Percentiles rank a stretch among this genome's conserved stretches.
Evolutionary conservation across 2,797 vertebrate genomes (phyloP).

Genomic region (Otus scops): DNA sequence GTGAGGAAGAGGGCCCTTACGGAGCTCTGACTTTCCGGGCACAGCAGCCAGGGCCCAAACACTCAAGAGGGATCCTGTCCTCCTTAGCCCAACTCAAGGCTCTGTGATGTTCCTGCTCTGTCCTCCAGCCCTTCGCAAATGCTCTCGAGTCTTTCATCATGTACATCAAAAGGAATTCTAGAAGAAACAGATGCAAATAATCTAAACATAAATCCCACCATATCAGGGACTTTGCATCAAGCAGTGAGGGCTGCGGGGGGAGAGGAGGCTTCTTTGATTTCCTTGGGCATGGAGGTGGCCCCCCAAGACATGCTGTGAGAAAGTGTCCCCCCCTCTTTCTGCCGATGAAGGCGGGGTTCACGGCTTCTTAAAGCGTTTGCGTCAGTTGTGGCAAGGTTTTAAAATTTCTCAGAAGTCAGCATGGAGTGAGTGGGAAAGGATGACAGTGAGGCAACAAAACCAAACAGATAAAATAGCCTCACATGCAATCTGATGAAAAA

Average conservation of each 20-base stretch:
- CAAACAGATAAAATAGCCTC: neutral
- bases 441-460: neutral
- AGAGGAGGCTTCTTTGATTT: neutral
- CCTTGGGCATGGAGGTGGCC: neutral
- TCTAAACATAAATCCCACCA: neutral
- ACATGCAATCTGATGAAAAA: neutral
- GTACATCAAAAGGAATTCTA: constrained; percentile 33
- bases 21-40: neutral
- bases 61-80: neutral
- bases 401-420: neutral
- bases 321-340: neutral
- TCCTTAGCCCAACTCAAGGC: neutral
- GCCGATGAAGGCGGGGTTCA: neutral
- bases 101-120: neutral
- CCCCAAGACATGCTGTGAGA: neutral
- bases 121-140: neutral
- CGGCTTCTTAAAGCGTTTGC: neutral
- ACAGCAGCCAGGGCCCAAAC: neutral
- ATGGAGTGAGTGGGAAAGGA: neutral
- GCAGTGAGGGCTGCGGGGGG: neutral
- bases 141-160: neutral
- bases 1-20: neutral
- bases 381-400: neutral
- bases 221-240: neutral
- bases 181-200: constrained; percentile 27